Evolutionary conservation across 2,797 vertebrate species (phyloP), one percentile per base, ranked within the genome.

Genomic region (Sebastes itinus): DNA sequence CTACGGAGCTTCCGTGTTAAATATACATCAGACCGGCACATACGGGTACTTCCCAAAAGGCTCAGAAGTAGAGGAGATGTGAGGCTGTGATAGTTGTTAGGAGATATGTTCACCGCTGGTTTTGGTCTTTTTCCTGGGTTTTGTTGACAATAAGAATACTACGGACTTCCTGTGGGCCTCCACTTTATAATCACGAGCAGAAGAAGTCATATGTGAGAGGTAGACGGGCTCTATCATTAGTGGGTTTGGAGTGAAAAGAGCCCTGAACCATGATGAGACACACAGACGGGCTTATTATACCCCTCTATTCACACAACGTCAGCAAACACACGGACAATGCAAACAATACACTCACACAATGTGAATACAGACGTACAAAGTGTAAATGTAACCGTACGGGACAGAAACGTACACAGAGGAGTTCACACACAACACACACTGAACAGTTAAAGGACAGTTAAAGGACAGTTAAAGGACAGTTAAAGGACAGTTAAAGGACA

Each of bases 271-370:
- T 20, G 35, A 81, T n/a, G 38, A 80, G 56, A 4, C 33, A 49
- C 55, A 30, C 75, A 68, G 68, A 68, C 64, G 72, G 8, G 27
- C 35, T 56, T 55, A 32, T 64, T 32, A 73, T 66, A 74, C 73
- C 35, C 22, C 5, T 46, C 25, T 23, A 61, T 20, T 14, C 68
- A 69, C 63, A 68, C 42, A 61, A 70, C 18, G 32, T 74, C 74
- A 63, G 74, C 78, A 79, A 66, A 77, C 69, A 68, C 27, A 28
- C 12, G 5, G 28, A 75, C 69, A 77, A 25, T 25, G 22, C 73
- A 78, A 75, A 82, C 80, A 78, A 79, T 30, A 70, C 59, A 46
- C 80, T 56, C 35, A 61, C 69, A 80, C 65, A 54, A 3, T 7
- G 55, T 11, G 54, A 74, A 42, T 12, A 11, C 55, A 58, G 4